phyloP scores from a whole-genome alignment of 2,797 vertebrate species.

The Thalassophryne amazonica region DNA sequence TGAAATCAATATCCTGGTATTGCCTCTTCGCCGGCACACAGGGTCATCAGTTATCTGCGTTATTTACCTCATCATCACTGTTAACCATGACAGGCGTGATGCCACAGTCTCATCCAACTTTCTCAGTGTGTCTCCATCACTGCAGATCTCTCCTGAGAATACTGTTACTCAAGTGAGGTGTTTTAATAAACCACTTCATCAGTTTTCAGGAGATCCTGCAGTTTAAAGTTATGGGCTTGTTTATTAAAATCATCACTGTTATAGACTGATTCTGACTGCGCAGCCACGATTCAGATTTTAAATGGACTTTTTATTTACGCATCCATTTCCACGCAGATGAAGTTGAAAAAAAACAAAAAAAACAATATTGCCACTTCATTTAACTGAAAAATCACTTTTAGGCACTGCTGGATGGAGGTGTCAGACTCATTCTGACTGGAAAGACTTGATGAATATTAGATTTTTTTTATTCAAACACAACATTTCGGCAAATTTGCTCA shows the following conservation, averaged over 20 bases:
- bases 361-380: constrained; percentile 39
- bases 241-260: constrained; percentile 4
- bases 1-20: no score
- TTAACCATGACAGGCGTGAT: background rate
- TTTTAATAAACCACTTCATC: constrained; percentile 7
- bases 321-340: constrained; percentile 21
- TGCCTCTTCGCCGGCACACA: no score
- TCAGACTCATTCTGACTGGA: constrained; percentile 4
- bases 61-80: background rate
- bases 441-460: constrained; percentile 14
- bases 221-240: constrained; percentile 11
- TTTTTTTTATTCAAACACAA: constrained; percentile 8
- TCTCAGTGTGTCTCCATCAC: background rate
- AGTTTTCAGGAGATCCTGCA: background rate
- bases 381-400: constrained; percentile 43
- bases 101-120: constrained; percentile 1
- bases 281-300: constrained; percentile 7
- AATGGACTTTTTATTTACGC: background rate
- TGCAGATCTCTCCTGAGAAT: background rate
- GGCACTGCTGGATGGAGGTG: constrained; percentile 10
- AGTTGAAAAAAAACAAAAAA: constrained; percentile 4
- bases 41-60: no score
- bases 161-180: background rate
- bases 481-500: constrained; percentile 1
- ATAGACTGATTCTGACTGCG: constrained; percentile 1